phyloP scores from a whole-genome alignment of 1,140 invertebrate species.

The Drosophila jambulina region DNA sequence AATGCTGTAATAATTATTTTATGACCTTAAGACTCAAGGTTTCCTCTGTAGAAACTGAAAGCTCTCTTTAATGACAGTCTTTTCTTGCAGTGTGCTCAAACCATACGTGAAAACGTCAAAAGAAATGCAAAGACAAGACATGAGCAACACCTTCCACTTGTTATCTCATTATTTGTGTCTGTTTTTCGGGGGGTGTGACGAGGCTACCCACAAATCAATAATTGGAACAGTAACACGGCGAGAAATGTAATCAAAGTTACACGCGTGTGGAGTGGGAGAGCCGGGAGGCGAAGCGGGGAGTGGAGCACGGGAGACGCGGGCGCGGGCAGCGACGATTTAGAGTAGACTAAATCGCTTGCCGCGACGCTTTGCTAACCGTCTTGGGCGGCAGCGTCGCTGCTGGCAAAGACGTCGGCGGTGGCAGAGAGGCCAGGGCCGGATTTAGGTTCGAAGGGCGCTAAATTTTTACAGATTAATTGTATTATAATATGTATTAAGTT shows the following conservation, averaged over 20 bases:
- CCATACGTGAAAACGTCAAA: slow-evolving; percentile 19
- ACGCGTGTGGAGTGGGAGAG: neutral
- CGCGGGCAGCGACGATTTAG: slow-evolving; percentile 37
- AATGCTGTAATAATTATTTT: too few relatives aligned
- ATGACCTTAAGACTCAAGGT: neutral
- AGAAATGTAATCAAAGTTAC: slow-evolving; percentile 28
- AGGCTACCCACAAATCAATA: slow-evolving; percentile 27
- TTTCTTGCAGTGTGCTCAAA: slow-evolving; percentile 7
- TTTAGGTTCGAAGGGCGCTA: neutral
- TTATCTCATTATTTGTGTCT: slow-evolving; percentile 22
- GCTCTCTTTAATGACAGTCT: neutral
- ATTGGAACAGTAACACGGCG: slow-evolving; percentile 22
- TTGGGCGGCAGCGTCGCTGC: slow-evolving; percentile 38
- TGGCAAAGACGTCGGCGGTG: neutral
- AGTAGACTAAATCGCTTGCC: slow-evolving; percentile 63
- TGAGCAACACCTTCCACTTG: slow-evolving; percentile 46
- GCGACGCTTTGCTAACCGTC: slow-evolving; percentile 39
- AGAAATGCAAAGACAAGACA: slow-evolving; percentile 31
- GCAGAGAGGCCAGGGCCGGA: slow-evolving; percentile 1
- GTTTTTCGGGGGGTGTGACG: neutral
- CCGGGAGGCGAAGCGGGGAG: neutral
- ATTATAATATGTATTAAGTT: neutral
- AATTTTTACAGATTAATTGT: neutral
- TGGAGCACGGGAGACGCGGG: slow-evolving; percentile 39
- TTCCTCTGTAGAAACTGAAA: neutral